phyloP scores from a whole-genome alignment of 2,888 invertebrate species.

The Ochropleura leucogaster region DNA sequence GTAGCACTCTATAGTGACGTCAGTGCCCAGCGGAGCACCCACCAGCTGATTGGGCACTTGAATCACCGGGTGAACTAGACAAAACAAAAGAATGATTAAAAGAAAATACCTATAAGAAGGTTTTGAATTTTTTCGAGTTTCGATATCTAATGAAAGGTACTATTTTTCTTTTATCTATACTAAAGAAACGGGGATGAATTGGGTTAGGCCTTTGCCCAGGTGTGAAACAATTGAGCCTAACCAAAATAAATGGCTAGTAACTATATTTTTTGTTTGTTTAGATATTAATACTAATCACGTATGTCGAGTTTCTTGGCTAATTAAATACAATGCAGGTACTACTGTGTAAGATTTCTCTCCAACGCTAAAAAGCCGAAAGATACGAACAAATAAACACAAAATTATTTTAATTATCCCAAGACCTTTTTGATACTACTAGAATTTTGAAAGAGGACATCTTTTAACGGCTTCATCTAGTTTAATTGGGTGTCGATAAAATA shows the following conservation, averaged over 20 bases:
- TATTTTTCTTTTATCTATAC: too few species aligned
- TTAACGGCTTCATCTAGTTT: constrained; percentile 58
- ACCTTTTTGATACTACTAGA: constrained; percentile 49
- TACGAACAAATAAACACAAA: constrained; percentile 18
- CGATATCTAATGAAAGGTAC: too few species aligned
- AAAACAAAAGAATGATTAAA: constrained; percentile 27
- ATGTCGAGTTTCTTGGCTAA: not conserved
- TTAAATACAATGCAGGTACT: not conserved
- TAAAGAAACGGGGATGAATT: too few species aligned
- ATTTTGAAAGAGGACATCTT: constrained; percentile 27
- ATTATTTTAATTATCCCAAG: constrained; percentile 48
- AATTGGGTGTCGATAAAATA: constrained; percentile 53
- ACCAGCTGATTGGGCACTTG: constrained; percentile 97
- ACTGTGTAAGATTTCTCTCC: not conserved
- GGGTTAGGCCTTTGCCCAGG: too few species aligned
- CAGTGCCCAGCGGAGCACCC: constrained; percentile 95
- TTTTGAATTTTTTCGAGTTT: too few species aligned
- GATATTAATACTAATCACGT: not conserved
- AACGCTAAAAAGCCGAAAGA: constrained; percentile 17
- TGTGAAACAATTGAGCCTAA: not conserved
- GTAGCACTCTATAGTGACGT: constrained; percentile 96
- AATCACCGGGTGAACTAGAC: constrained; percentile 96
- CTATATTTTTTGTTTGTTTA: not conserved
- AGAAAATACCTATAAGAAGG: not conserved
- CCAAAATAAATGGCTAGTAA: not conserved